These are phyloP conservation scores for Plectrocnemia conspersa DNA, from an alignment of 1,140 invertebrate genomes.

Conservation along the genomic window DNA sequence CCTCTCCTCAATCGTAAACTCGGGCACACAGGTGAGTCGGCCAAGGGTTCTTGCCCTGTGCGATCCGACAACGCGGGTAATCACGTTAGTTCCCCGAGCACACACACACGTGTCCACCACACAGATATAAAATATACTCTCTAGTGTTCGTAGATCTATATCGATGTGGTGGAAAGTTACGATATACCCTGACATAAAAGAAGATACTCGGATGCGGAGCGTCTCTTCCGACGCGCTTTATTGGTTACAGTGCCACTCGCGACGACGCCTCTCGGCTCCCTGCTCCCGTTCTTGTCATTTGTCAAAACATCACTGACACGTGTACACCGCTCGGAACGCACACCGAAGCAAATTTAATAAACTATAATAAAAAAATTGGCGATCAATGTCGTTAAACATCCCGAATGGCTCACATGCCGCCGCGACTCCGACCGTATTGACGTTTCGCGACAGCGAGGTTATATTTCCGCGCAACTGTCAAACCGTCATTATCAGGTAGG, in stretches of 20 bases:
- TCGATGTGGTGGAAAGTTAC: slow-evolving; percentile 18
- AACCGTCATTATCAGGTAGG: too few relatives aligned
- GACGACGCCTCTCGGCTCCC: slow-evolving; percentile 27
- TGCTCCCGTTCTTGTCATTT: slow-evolving; percentile 13
- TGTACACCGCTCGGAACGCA: too few relatives aligned
- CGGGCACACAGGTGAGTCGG: slow-evolving; percentile 28
- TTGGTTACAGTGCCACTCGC: slow-evolving; percentile 33
- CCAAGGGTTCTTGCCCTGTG: not conserved
- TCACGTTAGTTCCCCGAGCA: slow-evolving; percentile 32
- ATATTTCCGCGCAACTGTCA: too few relatives aligned
- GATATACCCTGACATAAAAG: slow-evolving; percentile 35
- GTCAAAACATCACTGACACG: not conserved
- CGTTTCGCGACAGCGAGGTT: too few relatives aligned
- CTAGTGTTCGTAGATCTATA: not conserved
- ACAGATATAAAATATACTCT: not conserved
- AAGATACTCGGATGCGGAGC: slow-evolving; percentile 34
- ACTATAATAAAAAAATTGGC: too few relatives aligned
- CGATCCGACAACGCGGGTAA: slow-evolving; percentile 22
- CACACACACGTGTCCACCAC: slow-evolving; percentile 17
- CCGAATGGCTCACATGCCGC: too few relatives aligned
- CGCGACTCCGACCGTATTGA: too few relatives aligned
- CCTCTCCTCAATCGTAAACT: slow-evolving; percentile 35
- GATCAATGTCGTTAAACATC: too few relatives aligned
- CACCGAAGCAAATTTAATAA: too few relatives aligned
- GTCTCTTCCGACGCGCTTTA: slow-evolving; percentile 35